Conservation (phyloP, 1,140 invertebrate species). For the Arctopsyche grandis region DNA sequence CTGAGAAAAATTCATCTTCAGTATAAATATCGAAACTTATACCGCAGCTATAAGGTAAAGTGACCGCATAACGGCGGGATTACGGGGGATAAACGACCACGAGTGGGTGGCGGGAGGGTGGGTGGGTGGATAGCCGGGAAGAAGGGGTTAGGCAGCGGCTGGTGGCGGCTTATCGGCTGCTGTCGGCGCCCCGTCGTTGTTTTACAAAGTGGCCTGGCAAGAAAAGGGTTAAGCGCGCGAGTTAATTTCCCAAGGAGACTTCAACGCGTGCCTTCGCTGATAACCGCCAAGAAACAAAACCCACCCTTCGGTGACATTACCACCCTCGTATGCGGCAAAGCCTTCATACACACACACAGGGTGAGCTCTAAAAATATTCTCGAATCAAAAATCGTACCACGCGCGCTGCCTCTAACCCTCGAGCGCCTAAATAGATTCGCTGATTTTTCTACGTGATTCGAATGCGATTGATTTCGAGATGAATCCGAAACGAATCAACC, state of each 20-base stretch:
- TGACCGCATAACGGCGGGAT: slow-evolving; percentile 9
- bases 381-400: background rate
- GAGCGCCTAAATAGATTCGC: slow-evolving; percentile 31
- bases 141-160: background rate
- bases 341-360: background rate
- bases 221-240: slow-evolving; percentile 30
- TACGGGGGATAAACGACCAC: background rate
- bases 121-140: background rate
- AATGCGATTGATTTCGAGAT: slow-evolving; percentile 26
- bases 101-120: background rate
- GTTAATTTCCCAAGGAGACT: slow-evolving; percentile 15
- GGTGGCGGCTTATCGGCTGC: slow-evolving; percentile 27
- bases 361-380: background rate
- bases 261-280: background rate
- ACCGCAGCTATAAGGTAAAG: slow-evolving; percentile 15
- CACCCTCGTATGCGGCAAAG: background rate
- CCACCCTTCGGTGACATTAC: background rate
- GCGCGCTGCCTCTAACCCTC: too few relatives aligned
- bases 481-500: background rate
- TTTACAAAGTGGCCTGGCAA: slow-evolving; percentile 19
- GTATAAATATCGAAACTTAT: background rate
- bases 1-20: background rate
- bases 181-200: slow-evolving; percentile 9
- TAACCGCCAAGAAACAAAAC: background rate
- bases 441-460: slow-evolving; percentile 35